phyloP scores from a whole-genome alignment of 2,888 invertebrate genomes.

The Lycocerus yunnanus region DNA sequence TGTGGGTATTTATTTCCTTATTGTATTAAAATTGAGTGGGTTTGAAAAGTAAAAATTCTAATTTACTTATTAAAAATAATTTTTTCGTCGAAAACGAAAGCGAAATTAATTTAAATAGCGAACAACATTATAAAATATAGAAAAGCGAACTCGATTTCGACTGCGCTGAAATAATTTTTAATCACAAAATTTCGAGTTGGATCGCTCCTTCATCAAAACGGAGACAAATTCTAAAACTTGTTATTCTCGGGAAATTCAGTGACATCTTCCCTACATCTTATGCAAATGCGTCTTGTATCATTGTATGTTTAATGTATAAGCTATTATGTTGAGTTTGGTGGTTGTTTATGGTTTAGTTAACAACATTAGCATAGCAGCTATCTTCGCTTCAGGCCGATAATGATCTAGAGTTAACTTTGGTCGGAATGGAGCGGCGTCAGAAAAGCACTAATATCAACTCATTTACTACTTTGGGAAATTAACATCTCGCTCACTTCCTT shows the following conservation, averaged over 20 bases:
- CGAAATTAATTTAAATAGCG: neutral
- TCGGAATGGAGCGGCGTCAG: constrained; percentile 38
- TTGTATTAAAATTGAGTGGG: constrained; percentile 1
- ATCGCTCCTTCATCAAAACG: constrained; percentile 19
- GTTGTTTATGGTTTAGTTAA: constrained; percentile 54
- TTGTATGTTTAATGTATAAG: constrained; percentile 55
- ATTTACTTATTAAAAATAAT: neutral
- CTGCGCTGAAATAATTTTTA: neutral
- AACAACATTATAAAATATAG: neutral
- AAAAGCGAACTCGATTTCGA: neutral
- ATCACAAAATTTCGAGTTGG: neutral
- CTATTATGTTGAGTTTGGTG: constrained; percentile 53
- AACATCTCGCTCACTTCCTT: constrained; percentile 35
- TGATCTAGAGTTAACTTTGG: constrained; percentile 46
- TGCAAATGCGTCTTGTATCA: constrained; percentile 51
- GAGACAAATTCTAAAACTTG: constrained; percentile 18
- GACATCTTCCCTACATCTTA: constrained; percentile 50
- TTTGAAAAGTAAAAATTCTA: neutral
- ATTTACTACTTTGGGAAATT: constrained; percentile 46
- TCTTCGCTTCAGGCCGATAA: constrained; percentile 47
- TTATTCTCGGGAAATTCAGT: constrained; percentile 28
- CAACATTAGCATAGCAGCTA: constrained; percentile 51
- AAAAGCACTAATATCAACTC: constrained; percentile 44
- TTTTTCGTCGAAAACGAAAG: neutral
- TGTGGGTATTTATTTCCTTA: constrained; percentile 3